Evolutionary conservation across 2,113 vertebrate genomes (phyloP), one percentile per base, ranked within the genome.

Genomic region (Pseudorectes ferrugineus): DNA sequence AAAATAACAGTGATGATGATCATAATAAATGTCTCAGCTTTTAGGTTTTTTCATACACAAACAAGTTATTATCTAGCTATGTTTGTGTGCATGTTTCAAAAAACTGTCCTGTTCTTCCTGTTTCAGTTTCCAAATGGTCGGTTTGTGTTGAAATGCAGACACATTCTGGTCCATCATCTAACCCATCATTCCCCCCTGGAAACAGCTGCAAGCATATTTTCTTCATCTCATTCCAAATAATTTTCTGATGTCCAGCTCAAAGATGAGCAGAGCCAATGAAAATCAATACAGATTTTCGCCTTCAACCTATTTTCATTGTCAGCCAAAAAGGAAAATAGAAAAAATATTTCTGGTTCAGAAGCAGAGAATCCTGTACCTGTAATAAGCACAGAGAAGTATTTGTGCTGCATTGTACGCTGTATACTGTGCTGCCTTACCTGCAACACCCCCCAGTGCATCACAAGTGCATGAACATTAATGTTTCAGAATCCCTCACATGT

Each of bases 201-300:
- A 92, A 93, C 77, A 92, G 59, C 84, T 93, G n/a, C 93, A 93
- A 73, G 72, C 65, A 71, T 84, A 76, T 95, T 89, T 80, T 96
- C 70, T 78, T 66, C 95, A 77, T 94, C 40, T 96, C 94, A 63
- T 96, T 93, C 71, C 66, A 59, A 48, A 54, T 87, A 55, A 68
- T 85, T 91, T 93, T 93, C 92, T 96, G 45, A 77, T 94, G 28
- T 71, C 20, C 78, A 95, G 92, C 81, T 97, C 95, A 95, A 95
- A 82, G 81, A 88, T 59, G 51, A 93, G 59, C 70, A 74, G 76
- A 93, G 67, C 42, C 48, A 51, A 48, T 74, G 74, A 79, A 90
- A 90, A 83, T 77, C 72, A 52, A 19, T 66, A 28, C 26, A 73
- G 46, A 35, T 88, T 88, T 93, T 89, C 3, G 0, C 72, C 51